Percentiles rank a stretch among this genome's conserved stretches.
These are phyloP conservation scores for Hydropsyche betteni DNA, from an alignment of 2,888 invertebrate species.

Conservation along the genomic window DNA sequence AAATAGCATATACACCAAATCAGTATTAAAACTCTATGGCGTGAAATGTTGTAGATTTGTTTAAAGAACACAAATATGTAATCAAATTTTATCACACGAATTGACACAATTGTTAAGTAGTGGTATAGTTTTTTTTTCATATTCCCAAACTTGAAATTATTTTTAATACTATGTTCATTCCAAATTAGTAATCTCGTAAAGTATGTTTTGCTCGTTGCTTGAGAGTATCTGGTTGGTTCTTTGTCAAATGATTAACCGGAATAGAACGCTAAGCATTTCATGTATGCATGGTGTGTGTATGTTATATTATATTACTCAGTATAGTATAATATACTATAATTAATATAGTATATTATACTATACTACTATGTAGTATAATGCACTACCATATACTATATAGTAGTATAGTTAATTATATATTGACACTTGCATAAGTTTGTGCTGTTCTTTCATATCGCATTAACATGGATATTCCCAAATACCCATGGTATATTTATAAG, in stretches of 20 bases:
- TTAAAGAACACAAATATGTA: too few species aligned
- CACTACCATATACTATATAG: slow-evolving; percentile 8
- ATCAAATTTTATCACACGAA: too few species aligned
- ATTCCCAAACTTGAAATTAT: too few species aligned
- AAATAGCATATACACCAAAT: slow-evolving; percentile 16
- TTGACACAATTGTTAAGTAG: too few species aligned
- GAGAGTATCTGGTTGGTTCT: slow-evolving; percentile 12
- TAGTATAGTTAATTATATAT: slow-evolving; percentile 31
- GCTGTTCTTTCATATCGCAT: slow-evolving; percentile 37
- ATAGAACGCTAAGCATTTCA: slow-evolving; percentile 28
- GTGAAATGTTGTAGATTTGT: too few species aligned
- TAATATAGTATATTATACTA: slow-evolving; percentile 14
- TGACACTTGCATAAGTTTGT: slow-evolving; percentile 31
- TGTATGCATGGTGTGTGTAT: slow-evolving; percentile 28
- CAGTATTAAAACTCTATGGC: slow-evolving; percentile 22
- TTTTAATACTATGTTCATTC: slow-evolving; percentile 14
- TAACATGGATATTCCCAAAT: slow-evolving; percentile 13
- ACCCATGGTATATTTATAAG: slow-evolving; percentile 7
- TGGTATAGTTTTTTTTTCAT: too few species aligned
- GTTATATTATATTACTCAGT: slow-evolving; percentile 24
- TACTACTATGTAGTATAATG: not conserved
- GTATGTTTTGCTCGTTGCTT: slow-evolving; percentile 23
- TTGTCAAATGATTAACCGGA: slow-evolving; percentile 3
- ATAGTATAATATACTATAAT: slow-evolving; percentile 1
- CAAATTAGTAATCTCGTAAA: not conserved